A percentile compares a stretch with the other conserved stretches of the same genome.
These are phyloP conservation scores for Anolis apletophallus DNA, from an alignment of 2,797 vertebrate species.

Conservation along the genomic window DNA sequence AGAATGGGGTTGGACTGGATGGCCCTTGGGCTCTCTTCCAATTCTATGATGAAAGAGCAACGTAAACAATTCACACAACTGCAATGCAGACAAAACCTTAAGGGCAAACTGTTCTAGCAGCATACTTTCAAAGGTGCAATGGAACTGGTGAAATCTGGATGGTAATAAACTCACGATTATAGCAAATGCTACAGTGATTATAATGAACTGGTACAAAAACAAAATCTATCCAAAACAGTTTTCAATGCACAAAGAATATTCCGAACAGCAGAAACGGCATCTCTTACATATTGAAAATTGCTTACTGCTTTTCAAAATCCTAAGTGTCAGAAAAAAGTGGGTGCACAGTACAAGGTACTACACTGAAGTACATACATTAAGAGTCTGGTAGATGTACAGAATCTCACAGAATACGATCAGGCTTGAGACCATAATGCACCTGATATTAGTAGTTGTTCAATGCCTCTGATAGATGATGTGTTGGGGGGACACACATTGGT, in stretches of 20 bases:
- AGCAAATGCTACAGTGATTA: neutral
- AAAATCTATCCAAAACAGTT: neutral
- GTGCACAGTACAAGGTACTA: neutral
- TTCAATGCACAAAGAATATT: neutral
- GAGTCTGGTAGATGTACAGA: neutral
- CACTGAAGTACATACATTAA: too few relatives aligned
- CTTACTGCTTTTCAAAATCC: neutral
- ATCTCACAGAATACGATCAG: neutral
- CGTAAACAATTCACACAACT: neutral
- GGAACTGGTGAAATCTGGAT: neutral
- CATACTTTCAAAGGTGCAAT: neutral
- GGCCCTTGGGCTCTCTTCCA: too few relatives aligned
- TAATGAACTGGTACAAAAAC: neutral
- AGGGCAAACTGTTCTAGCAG: neutral
- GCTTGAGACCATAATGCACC: neutral
- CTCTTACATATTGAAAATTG: neutral
- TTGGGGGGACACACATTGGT: neutral
- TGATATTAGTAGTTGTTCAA: neutral
- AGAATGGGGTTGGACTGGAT: too few relatives aligned
- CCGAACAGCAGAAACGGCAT: neutral
- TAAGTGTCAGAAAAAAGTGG: neutral
- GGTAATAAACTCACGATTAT: neutral
- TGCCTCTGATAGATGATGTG: neutral
- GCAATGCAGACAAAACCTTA: neutral
- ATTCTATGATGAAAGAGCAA: neutral